Conservation (phyloP, 2,888 invertebrate species). For the Agrotis ipsilon region DNA sequence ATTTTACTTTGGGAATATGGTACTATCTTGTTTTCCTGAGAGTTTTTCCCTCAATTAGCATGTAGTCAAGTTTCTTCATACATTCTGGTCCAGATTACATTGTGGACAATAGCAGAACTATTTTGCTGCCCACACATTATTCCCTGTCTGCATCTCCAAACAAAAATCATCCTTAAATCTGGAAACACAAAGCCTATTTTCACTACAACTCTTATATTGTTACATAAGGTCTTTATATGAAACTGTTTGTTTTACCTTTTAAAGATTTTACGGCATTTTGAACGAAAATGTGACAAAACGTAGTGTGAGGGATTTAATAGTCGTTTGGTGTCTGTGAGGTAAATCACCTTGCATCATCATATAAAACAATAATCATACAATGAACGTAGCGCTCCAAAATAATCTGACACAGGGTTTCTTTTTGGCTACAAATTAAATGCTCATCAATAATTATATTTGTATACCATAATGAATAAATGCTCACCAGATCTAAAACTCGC, state of each 20-base stretch:
- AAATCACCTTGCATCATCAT: not conserved
- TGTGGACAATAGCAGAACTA: constrained; percentile 71
- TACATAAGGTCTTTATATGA: constrained; percentile 27
- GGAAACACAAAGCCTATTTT: not conserved
- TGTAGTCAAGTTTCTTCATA: constrained; percentile 42
- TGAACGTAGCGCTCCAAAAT: too few relatives aligned
- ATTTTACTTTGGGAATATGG: too few relatives aligned
- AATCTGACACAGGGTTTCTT: too few relatives aligned
- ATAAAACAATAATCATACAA: not conserved
- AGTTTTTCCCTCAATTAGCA: too few relatives aligned
- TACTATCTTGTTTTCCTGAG: too few relatives aligned
- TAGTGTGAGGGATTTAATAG: constrained; percentile 30
- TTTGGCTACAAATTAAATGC: too few relatives aligned
- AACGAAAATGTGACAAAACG: constrained; percentile 35
- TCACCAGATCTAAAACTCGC: too few relatives aligned
- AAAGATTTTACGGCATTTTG: constrained; percentile 40
- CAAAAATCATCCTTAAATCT: constrained; percentile 18
- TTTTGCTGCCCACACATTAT: constrained; percentile 68
- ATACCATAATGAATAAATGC: too few relatives aligned
- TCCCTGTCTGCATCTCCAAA: not conserved
- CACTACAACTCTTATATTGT: not conserved
- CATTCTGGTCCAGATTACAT: constrained; percentile 62
- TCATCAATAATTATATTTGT: too few relatives aligned
- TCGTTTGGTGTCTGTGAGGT: constrained; percentile 13
- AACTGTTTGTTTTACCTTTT: constrained; percentile 42